Base-by-base conservation (phyloP, 1,140 invertebrate species). In the Heliconius hewitsoni region DNA sequence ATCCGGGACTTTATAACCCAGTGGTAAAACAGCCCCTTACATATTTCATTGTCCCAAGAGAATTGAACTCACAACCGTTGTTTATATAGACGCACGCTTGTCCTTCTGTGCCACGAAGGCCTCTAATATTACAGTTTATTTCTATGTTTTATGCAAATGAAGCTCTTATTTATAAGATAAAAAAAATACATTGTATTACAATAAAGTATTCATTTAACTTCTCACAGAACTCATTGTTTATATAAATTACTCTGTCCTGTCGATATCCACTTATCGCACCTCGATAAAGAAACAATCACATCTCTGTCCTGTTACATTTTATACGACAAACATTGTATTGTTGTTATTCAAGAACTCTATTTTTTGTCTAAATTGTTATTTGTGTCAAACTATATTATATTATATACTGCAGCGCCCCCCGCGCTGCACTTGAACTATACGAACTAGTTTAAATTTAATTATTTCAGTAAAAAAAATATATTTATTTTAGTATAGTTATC, bases 251-350 rank as follows among this genome's bases (percentile, higher is more conserved):
- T 76, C 3, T 23, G 16, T 70, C 39, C 57, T 27, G 57, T 66
- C 23, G 23, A 57, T 57, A n/a, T 11, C 42, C 46, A 72, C 16
- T 78, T 79, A 79, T 79, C 66, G n/a, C 34, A 57, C n/a, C 46
- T 72, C 52, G 79, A 80, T 80, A 80, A 72, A 37, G 50, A 66
- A 74, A 80, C 79, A 80, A 75, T 66, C 55, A 18, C 9, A 55
- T 72, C 71, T 39, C 76, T 80, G 71, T 80, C 13, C 19, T 37
- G 13, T 34, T 75, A 75, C 73, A 76, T 73, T 76, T 73, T 52
- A 76, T 72, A 72, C 37, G 71, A 72, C 71, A 72, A 72, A n/a
- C 37, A 42, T 34, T 72, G 6, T 72, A 42, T 39, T 72, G 60
- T 66, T 66, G 3, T 13, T 27, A 57, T 9, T 57, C n/a, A 66